A percentile compares a stretch with the other conserved stretches of the same genome.
phyloP scores from a whole-genome alignment of 2,888 invertebrate species.

The Chalcosyrphus nemorum region DNA sequence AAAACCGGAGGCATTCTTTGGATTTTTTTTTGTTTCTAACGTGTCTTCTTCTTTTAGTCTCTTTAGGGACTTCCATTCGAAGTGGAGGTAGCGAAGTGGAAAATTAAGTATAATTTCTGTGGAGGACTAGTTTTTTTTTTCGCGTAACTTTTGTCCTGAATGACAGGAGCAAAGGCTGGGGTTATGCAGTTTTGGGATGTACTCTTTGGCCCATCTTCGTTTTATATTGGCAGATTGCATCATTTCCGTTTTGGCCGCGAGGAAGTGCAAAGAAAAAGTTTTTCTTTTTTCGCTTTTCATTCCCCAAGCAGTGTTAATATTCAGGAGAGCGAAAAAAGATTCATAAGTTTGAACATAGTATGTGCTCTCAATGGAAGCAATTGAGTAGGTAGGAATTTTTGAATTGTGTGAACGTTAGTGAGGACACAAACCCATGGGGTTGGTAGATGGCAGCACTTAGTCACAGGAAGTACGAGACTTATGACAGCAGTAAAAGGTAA shows the following conservation, averaged over 20 bases:
- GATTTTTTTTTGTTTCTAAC: not conserved
- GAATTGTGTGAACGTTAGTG: not conserved
- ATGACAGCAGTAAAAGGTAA: too few species aligned
- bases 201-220: not conserved
- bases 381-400: not conserved
- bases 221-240: conserved; percentile 15
- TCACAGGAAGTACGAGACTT: too few species aligned
- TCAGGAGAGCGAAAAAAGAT: not conserved
- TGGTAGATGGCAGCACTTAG: too few species aligned
- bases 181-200: conserved; percentile 36
- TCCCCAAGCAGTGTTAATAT: not conserved
- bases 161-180: conserved; percentile 18
- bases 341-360: not conserved
- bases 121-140: conserved; percentile 19
- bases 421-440: too few species aligned
- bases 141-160: conserved; percentile 2
- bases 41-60: conserved; percentile 8
- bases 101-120: conserved; percentile 64
- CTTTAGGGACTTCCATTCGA: conserved; percentile 34
- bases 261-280: not conserved
- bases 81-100: conserved; percentile 55
- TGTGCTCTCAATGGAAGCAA: not conserved
- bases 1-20: not conserved
- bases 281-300: not conserved
- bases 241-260: not conserved